These are phyloP conservation scores for Trogon melanurus DNA, from an alignment of 2,113 vertebrate genomes.

Conservation along the genomic window DNA sequence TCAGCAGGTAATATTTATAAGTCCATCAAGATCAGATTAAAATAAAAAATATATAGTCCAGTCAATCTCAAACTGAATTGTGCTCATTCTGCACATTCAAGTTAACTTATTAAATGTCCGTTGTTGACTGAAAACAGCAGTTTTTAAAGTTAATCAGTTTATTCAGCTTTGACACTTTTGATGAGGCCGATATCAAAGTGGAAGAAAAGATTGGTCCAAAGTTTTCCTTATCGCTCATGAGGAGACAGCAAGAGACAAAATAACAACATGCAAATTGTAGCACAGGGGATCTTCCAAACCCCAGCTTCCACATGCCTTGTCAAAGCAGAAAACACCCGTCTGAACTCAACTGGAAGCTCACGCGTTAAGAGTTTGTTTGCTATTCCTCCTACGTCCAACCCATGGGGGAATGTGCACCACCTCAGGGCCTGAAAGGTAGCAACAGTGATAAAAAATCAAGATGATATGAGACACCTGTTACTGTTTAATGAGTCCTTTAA, in stretches of 20 bases:
- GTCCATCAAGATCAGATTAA: conserved; percentile 75
- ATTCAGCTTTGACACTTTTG: conserved; percentile 76
- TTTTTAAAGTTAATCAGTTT: conserved; percentile 79
- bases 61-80: conserved; percentile 74
- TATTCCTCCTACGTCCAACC: conserved; percentile 76
- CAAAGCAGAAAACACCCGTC: conserved; percentile 71
- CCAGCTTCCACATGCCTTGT: conserved; percentile 69
- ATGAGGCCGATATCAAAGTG: conserved; percentile 77
- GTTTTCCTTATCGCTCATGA: conserved; percentile 76
- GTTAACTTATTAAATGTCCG: conserved; percentile 76
- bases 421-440: conserved; percentile 79
- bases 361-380: conserved; percentile 51
- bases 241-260: conserved; percentile 75
- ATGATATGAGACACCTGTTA: conserved; percentile 81
- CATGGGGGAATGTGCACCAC: conserved; percentile 75
- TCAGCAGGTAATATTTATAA: conserved; percentile 84
- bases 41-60: conserved; percentile 74
- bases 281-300: conserved; percentile 77
- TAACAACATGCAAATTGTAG: conserved; percentile 67
- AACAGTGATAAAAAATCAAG: conserved; percentile 81
- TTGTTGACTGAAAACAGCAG: conserved; percentile 79
- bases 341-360: conserved; percentile 72
- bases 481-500: conserved; percentile 84
- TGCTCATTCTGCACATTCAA: conserved; percentile 72
- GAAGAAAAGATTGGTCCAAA: conserved; percentile 75